Evolutionary conservation across 2,888 invertebrate species (phyloP), one percentile per base, ranked within the genome.

Genomic region (Spatulosminthurus flaviceps): DNA sequence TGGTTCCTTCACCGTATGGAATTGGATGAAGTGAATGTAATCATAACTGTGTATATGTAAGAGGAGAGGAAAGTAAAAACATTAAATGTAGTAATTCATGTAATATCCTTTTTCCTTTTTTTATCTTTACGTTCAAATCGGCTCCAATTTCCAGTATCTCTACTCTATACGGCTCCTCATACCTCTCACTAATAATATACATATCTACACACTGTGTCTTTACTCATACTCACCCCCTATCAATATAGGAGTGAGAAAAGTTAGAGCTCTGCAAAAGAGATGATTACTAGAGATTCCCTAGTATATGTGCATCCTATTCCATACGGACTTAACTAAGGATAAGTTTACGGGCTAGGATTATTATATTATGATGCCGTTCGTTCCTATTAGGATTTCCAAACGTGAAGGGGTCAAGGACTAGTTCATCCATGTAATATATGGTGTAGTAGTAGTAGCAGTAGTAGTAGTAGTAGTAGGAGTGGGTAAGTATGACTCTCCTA

Each of bases 331-430:
- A 64, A 64, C 26, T 22, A 22, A 64, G 2, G 64, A 26, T 64
- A 64, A 51, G 51, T 51, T 51, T 74, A 74, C 74, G 74, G 74
- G n/a, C 61, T 74, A 74, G 61, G 42, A 76, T 76, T 67, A 76
- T 76, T 74, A 74, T 74, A 64, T 42, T 34, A n/a, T n/a, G n/a
- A n/a, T n/a, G n/a, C n/a, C n/a, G n/a, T n/a, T n/a, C n/a, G 42
- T 67, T 76, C 24, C 64, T 24, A 24, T 26, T 64, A 64, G 64
- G 42, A 76, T 76, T 61, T 76, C 64, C 19, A 66, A 76, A 76
- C 75, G 24, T 34, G 82, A 83, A 78, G 82, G 84, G 85, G 85
- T 85, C 85, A 85, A 85, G 85, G 85, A 84, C 85, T 84, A 81
- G 84, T 79, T 81, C 80, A 80, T 78, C 78, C 66, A 42, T 67